Base-by-base conservation (phyloP, 2,113 vertebrate genomes). In the Odocoileus virginianus region DNA sequence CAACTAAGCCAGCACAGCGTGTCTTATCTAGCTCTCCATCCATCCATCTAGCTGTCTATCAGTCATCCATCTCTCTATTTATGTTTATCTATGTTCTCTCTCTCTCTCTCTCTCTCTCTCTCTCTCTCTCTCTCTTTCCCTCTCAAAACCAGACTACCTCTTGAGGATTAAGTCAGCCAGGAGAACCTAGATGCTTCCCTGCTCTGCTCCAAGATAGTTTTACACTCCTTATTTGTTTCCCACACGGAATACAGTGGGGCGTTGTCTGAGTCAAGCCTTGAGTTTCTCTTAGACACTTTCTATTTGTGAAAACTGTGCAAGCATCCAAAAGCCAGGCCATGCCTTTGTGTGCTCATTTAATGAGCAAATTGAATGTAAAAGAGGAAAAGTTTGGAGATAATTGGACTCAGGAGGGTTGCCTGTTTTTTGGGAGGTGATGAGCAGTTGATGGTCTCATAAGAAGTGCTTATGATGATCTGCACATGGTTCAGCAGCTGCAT, bases 341-440 rank as follows among this genome's bases (percentile, higher is more conserved):
- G 16, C 79, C 97, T 97, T 86, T 91, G 13, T 97, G 85, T 88
- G 81, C n/a, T 97, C 52, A 28, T 60, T 97, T 96, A 97, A 95
- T 93, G 81, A 97, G 93, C 97, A 98, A 98, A 97, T 17, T 50
- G 54, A 95, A 95, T 82, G 54, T 90, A 83, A 92, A 97, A 92
- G 91, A 97, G 82, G 82, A 74, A 60, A 54, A 60, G 33, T 98
- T 98, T 97, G 98, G 79, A 97, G 93, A 87, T 98, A 98, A 98
- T 94, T 98, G 17, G 94, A 27, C 97, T 98, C 94, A n/a, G 61
- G 97, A 98, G 97, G 19, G 43, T 97, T 97, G 54, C 94, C 87
- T 96, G 54, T 52, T 12, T 58, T 87, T 95, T 33, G 79, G 87
- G 85, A 97, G 83, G 97, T 94, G 95, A 95, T 87, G 93, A 96